Percentiles rank a stretch among this genome's conserved stretches.
Evolutionary conservation across 2,888 invertebrate genomes (phyloP).

Genomic region (Junonia oenone): DNA sequence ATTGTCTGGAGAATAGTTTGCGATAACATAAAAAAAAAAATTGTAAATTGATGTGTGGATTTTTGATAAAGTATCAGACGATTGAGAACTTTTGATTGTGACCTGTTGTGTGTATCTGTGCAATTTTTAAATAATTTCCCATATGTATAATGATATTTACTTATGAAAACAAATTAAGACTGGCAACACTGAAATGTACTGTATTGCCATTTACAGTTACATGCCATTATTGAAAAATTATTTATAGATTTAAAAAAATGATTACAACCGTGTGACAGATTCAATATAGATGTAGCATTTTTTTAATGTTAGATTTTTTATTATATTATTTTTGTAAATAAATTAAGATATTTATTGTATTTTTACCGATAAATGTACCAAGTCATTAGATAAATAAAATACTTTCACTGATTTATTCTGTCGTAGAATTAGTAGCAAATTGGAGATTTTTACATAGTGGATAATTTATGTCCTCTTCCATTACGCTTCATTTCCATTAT

Average conservation of each 20-base stretch:
- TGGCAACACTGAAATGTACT: conserved; percentile 17
- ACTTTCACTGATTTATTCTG: conserved; percentile 8
- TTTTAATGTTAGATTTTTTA: conserved; percentile 10
- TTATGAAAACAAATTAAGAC: conserved; percentile 10
- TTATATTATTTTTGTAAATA: conserved; percentile 23
- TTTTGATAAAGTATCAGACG: neutral
- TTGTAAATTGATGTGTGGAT: neutral
- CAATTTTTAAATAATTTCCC: conserved; percentile 1
- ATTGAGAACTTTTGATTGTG: neutral
- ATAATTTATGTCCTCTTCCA: too few species aligned
- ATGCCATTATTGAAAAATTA: conserved; percentile 6
- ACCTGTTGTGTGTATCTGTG: neutral
- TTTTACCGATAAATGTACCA: conserved; percentile 24
- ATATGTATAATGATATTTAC: neutral
- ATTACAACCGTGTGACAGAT: conserved; percentile 13
- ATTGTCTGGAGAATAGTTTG: neutral
- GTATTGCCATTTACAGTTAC: conserved; percentile 18
- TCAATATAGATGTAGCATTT: conserved; percentile 19
- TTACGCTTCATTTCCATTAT: too few species aligned
- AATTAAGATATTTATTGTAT: conserved; percentile 26
- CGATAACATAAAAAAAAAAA: neutral
- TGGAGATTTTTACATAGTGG: neutral
- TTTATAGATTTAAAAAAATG: conserved; percentile 2
- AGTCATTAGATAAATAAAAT: conserved; percentile 23
- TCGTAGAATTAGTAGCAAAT: neutral